These are phyloP conservation scores for Punctoribates punctum DNA, from an alignment of 2,888 invertebrate species.

Conservation along the genomic window DNA sequence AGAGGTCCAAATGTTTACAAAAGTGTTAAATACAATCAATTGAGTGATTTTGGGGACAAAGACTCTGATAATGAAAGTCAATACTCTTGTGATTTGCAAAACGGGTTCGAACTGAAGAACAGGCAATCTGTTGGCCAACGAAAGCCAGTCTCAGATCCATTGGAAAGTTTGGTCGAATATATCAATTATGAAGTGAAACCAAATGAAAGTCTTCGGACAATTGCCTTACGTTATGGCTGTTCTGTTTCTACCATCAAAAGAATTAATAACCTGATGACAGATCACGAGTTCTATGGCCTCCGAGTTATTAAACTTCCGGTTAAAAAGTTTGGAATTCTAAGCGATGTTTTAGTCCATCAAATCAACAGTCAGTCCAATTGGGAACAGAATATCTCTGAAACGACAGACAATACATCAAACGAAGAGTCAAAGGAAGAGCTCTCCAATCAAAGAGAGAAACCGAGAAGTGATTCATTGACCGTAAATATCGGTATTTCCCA, in stretches of 20 bases:
- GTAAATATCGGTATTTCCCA: constrained; percentile 42
- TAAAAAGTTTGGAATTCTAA: constrained; percentile 46
- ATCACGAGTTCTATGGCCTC: constrained; percentile 47
- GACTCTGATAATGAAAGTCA: background rate
- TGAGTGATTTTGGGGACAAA: background rate
- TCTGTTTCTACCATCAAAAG: constrained; percentile 46
- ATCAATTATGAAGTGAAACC: constrained; percentile 31
- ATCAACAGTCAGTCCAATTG: constrained; percentile 1
- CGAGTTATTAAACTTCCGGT: constrained; percentile 47
- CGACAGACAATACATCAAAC: background rate
- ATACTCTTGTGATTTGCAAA: background rate
- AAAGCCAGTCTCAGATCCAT: background rate
- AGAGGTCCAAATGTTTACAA: background rate
- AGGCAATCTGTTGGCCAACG: background rate
- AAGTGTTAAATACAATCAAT: constrained; percentile 5
- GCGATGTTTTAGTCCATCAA: constrained; percentile 45
- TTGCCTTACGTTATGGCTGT: constrained; percentile 41
- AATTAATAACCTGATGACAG: constrained; percentile 46
- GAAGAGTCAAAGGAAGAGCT: background rate
- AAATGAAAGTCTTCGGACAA: constrained; percentile 39
- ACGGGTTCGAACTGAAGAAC: constrained; percentile 9
- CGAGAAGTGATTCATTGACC: background rate
- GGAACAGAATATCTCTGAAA: background rate
- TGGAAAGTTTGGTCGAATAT: background rate
- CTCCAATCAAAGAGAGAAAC: background rate